Evolutionary conservation across 2,888 invertebrate species (phyloP).

Genomic region (Gerosis bhagava): DNA sequence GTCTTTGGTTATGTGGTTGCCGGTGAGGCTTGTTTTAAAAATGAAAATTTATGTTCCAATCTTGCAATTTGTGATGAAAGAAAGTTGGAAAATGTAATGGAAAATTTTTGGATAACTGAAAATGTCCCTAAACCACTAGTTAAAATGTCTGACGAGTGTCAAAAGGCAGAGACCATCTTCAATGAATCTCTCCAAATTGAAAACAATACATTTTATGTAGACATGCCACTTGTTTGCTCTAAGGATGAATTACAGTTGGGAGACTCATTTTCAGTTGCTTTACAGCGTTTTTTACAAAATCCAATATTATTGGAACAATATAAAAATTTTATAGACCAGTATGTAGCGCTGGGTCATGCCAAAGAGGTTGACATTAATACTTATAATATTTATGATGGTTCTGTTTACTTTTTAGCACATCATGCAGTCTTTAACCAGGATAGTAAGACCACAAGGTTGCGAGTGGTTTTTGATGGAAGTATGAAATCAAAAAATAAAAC

Average conservation of each 20-base stretch:
- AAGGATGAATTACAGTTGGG: conserved; percentile 23
- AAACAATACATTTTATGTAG: conserved; percentile 2
- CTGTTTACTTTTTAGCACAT: conserved; percentile 1
- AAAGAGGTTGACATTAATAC: not conserved
- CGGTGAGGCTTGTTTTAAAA: not conserved
- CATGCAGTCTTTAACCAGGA: not conserved
- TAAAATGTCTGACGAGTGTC: not conserved
- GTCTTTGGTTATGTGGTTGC: conserved; percentile 4
- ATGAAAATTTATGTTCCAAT: conserved; percentile 8
- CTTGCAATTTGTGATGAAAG: conserved; percentile 17
- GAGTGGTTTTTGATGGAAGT: conserved; percentile 3
- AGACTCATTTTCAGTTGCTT: conserved; percentile 28
- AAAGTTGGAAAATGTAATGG: conserved; percentile 32
- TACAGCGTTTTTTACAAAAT: conserved; percentile 24
- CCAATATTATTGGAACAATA: conserved; percentile 3
- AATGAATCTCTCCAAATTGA: not conserved
- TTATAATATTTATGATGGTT: not conserved
- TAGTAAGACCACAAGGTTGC: not conserved
- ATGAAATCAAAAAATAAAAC: not conserved
- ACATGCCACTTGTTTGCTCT: not conserved
- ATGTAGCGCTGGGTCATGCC: conserved; percentile 1
- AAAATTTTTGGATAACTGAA: conserved; percentile 33
- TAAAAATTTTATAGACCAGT: conserved; percentile 12
- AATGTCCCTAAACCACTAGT: conserved; percentile 25
- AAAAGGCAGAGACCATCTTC: not conserved